These are phyloP conservation scores for Astur gentilis DNA, from an alignment of 2,113 vertebrate genomes.

Conservation along the genomic window DNA sequence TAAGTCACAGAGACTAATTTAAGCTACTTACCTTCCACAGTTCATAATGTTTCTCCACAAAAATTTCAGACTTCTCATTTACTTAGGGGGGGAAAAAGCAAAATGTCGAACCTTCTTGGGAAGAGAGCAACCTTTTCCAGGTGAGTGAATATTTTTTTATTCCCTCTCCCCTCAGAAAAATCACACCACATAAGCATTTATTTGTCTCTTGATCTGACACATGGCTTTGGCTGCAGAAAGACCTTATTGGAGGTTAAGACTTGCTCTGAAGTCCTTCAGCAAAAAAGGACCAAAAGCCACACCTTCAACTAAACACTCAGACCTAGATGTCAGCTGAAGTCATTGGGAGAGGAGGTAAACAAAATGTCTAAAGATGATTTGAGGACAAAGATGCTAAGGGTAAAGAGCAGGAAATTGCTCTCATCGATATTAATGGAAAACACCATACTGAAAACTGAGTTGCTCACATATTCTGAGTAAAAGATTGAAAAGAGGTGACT, in stretches of 20 bases:
- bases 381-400: neutral
- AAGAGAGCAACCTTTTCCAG: neutral
- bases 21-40: conserved; percentile 6
- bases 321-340: neutral
- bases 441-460: neutral
- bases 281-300: neutral
- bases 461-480: neutral
- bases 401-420: neutral
- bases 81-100: neutral
- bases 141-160: neutral
- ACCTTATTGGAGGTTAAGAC: neutral
- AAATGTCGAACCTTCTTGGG: neutral
- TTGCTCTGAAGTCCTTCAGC: neutral
- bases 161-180: neutral
- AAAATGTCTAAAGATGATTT: neutral
- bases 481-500: neutral
- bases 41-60: neutral
- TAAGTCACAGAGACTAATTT: neutral
- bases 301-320: neutral
- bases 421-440: neutral
- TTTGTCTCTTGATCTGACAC: neutral
- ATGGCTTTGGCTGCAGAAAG: neutral
- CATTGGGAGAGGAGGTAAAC: neutral
- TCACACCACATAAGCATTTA: neutral
- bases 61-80: neutral